Evolutionary conservation across 1,140 invertebrate species (phyloP), one percentile per base, ranked within the genome.

Genomic region (Halictus rubicundus): DNA sequence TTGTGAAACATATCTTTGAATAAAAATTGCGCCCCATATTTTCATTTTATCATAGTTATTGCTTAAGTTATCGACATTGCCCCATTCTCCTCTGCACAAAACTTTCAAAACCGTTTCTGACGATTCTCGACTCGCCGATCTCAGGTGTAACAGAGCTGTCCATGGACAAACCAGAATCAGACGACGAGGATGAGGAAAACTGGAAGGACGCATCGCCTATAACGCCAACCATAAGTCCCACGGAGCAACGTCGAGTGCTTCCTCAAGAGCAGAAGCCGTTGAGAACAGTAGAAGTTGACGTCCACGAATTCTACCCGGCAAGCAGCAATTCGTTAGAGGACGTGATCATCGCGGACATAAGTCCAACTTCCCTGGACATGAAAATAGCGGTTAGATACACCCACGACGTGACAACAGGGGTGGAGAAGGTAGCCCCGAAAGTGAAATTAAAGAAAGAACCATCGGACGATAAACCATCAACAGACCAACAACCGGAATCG

Each of bases 171-270:
- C 83, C 68, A 25, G 74, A 84, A 1, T 25, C 64, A 12, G 74
- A 88, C 39, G 88, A 90, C 5, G 83, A 81, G n/a, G 85, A 77
- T 1, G 79, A 82, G 27, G 68, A 81, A 9, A 49, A 87, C 4
- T 88, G 88, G 87, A 84, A 83, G 39, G 86, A 88, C 52, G 88
- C 86, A 0, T 87, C 86, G 1, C 86, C 86, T 2, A 0, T 88
- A 5, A 87, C 86, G 0, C 85, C 87, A 2, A 74, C 81, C n/a
- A 78, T 78, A 61, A 86, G 80, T 25, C 82, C 84, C 10, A 61
- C 61, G 1, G 78, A 70, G 10, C 69, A 32, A 0, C 52, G 66
- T 0, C n/a, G n/a, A 3, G 70, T 54, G 32, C 3, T 27, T 0
- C 23, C 21, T 2, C 79, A 42, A 2, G 42, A 27, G 0, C 54